These are phyloP conservation scores for Colius striatus DNA, from an alignment of 2,113 vertebrate genomes.

Conservation along the genomic window DNA sequence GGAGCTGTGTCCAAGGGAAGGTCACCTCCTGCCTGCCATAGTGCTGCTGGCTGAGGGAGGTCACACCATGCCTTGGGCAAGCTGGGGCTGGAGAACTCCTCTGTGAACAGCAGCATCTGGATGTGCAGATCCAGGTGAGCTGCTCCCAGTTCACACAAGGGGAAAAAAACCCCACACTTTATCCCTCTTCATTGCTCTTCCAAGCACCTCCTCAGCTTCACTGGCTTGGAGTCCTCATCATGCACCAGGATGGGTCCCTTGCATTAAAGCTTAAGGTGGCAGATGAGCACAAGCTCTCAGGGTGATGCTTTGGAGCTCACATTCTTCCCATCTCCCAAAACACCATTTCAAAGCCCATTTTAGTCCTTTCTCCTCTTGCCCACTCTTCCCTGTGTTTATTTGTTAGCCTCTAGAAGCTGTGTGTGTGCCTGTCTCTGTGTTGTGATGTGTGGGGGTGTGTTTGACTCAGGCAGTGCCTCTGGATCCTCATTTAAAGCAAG, in stretches of 20 bases:
- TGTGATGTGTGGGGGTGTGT: background rate
- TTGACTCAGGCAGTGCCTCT: background rate
- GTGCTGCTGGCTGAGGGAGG: no score
- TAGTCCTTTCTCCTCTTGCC: background rate
- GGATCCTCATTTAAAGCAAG: background rate
- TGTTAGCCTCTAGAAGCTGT: background rate
- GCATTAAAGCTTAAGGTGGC: background rate
- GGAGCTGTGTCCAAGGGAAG: background rate
- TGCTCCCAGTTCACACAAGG: fast-evolving
- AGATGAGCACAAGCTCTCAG: background rate
- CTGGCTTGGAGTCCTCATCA: background rate
- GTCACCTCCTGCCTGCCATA: background rate
- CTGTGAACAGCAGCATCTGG: no score
- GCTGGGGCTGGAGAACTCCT: background rate
- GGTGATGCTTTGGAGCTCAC: background rate
- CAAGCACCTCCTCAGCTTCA: background rate
- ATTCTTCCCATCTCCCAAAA: background rate
- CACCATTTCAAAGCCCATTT: background rate
- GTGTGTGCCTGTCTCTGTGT: background rate
- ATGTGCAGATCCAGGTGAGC: background rate
- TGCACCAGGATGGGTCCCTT: fast-evolving
- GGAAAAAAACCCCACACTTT: fast-evolving
- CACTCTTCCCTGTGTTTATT: background rate
- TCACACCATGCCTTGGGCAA: background rate
- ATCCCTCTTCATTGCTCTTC: background rate